These are phyloP conservation scores for Drosophila sordidapex DNA, from an alignment of 2,888 invertebrate genomes.

Conservation along the genomic window DNA sequence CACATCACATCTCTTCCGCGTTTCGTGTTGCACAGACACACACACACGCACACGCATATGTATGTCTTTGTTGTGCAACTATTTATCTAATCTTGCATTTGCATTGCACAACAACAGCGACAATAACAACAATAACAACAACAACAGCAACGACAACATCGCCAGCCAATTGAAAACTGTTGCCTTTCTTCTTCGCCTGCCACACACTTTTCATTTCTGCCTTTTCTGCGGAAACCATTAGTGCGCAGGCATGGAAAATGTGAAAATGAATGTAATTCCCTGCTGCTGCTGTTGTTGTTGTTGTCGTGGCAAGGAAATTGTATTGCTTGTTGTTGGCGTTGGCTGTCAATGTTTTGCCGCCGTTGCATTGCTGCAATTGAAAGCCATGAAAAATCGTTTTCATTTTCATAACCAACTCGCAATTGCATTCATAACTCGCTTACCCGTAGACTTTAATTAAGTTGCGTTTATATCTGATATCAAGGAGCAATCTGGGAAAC, in stretches of 20 bases:
- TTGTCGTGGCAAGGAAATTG: slow-evolving; percentile 61
- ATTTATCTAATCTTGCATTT: slow-evolving; percentile 57
- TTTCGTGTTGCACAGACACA: slow-evolving; percentile 22
- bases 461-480: neutral
- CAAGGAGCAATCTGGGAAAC: neutral
- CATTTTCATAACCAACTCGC: slow-evolving; percentile 69
- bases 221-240: slow-evolving; percentile 73
- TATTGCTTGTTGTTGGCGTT: slow-evolving; percentile 42
- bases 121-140: slow-evolving; percentile 17
- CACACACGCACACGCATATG: neutral
- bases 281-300: slow-evolving; percentile 19
- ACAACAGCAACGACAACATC: slow-evolving; percentile 8
- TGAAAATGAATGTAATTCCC: slow-evolving; percentile 73
- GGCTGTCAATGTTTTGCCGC: slow-evolving; percentile 54
- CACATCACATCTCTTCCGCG: slow-evolving; percentile 21
- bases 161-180: slow-evolving; percentile 54
- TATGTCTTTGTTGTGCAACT: slow-evolving; percentile 10
- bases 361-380: slow-evolving; percentile 58
- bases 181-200: slow-evolving; percentile 8
- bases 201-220: slow-evolving; percentile 14
- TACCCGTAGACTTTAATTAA: slow-evolving; percentile 16
- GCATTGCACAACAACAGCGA: slow-evolving; percentile 54
- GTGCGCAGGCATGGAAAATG: slow-evolving; percentile 70
- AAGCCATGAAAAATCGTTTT: slow-evolving; percentile 59
- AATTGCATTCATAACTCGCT: slow-evolving; percentile 25